phyloP scores from a whole-genome alignment of 2,797 vertebrate species.

The Premnoplex brunnescens region DNA sequence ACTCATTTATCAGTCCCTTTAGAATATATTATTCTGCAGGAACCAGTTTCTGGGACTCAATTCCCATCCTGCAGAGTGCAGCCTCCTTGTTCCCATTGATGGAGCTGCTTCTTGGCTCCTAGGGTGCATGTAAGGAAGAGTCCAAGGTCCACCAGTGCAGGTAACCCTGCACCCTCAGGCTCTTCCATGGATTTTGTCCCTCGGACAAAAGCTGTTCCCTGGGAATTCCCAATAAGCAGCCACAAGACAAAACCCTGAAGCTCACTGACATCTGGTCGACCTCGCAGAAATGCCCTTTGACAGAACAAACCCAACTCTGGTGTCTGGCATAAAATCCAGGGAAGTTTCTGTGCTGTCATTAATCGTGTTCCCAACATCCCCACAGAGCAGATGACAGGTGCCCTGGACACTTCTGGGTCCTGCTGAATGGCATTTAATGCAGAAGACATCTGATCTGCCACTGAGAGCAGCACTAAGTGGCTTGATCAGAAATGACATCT shows the following conservation, averaged over 20 bases:
- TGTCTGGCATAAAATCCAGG: background rate
- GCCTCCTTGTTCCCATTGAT: fast-evolving
- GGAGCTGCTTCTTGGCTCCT: background rate
- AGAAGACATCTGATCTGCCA: constrained; percentile 17
- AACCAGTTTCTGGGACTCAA: background rate
- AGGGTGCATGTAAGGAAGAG: background rate
- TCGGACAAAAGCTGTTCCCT: background rate
- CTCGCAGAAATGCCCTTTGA: background rate
- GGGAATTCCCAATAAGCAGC: background rate
- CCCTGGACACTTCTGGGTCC: background rate
- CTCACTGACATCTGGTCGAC: background rate
- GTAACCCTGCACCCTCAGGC: fast-evolving
- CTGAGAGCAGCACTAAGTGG: constrained; percentile 17
- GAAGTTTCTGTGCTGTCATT: background rate
- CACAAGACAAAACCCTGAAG: background rate
- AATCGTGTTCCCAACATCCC: background rate
- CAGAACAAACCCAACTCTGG: background rate
- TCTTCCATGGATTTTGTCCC: background rate
- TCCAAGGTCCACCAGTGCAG: background rate
- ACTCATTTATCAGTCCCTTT: background rate
- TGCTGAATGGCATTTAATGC: background rate
- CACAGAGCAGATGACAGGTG: background rate
- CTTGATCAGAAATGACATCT: constrained; percentile 36
- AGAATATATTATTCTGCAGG: background rate
- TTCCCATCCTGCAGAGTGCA: fast-evolving